Conservation (phyloP, 2,797 vertebrate species). For the Tragopan temminckii region DNA sequence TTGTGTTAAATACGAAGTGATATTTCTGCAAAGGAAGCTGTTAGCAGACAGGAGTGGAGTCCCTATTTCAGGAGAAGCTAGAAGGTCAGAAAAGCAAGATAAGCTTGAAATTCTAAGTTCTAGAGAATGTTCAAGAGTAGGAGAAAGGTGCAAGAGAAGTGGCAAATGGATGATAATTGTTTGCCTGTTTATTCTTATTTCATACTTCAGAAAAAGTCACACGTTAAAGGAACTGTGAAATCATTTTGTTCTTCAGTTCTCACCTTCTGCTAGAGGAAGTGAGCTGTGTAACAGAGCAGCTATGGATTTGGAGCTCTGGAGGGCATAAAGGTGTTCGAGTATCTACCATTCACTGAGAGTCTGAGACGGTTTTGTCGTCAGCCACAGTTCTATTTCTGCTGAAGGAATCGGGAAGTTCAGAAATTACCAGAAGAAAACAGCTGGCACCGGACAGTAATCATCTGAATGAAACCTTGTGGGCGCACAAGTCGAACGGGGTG, state of each 20-base stretch:
- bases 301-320: not conserved
- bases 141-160: not conserved
- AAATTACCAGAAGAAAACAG: fast-evolving
- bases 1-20: not conserved
- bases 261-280: fast-evolving
- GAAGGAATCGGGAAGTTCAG: fast-evolving
- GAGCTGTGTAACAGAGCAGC: fast-evolving
- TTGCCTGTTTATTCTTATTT: not conserved
- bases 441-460: fast-evolving
- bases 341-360: fast-evolving
- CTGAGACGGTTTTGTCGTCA: fast-evolving
- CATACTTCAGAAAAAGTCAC: not conserved
- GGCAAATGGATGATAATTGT: too few species aligned
- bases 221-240: not conserved
- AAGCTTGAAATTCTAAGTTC: not conserved
- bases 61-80: not conserved
- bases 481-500: fast-evolving
- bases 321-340: fast-evolving
- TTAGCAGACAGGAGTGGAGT: not conserved
- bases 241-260: not conserved
- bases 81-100: not conserved
- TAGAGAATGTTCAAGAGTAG: fast-evolving
- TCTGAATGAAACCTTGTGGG: fast-evolving
- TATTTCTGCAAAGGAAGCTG: not conserved
- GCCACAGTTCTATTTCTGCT: fast-evolving